Evolutionary conservation across 2,888 invertebrate genomes (phyloP).

Genomic region (Smittia aterrima): DNA sequence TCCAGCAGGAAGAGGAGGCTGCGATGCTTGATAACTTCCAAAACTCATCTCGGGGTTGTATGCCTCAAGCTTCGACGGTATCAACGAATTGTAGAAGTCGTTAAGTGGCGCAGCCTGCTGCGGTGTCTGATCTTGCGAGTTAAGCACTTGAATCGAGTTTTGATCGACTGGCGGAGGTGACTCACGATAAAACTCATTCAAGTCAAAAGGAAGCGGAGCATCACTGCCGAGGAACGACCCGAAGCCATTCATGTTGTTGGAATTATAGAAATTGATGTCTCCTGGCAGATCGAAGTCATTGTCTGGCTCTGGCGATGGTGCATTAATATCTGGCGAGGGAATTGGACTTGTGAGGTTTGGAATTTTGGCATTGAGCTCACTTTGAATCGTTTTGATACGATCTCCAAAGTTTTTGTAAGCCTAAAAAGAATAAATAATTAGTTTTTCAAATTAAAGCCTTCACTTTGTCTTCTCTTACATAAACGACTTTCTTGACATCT

Average conservation of each 20-base stretch:
- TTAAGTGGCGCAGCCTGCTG: slow-evolving; percentile 46
- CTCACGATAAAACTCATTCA: slow-evolving; percentile 54
- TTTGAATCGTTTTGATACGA: slow-evolving; percentile 80
- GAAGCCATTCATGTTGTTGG: slow-evolving; percentile 40
- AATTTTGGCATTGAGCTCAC: slow-evolving; percentile 78
- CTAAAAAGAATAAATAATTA: slow-evolving; percentile 55
- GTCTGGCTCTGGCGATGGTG: slow-evolving; percentile 78
- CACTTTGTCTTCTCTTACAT: slow-evolving; percentile 73
- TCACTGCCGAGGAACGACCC: slow-evolving; percentile 23
- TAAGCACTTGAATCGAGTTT: slow-evolving; percentile 58
- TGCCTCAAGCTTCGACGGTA: slow-evolving; percentile 44
- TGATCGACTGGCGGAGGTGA: slow-evolving; percentile 42
- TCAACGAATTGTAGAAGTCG: slow-evolving; percentile 57
- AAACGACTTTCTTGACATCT: slow-evolving; percentile 93
- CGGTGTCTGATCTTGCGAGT: slow-evolving; percentile 48
- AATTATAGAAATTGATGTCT: slow-evolving; percentile 49
- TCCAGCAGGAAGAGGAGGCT: slow-evolving; percentile 42
- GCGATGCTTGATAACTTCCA: background rate
- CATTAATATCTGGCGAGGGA: slow-evolving; percentile 61
- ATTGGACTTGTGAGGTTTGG: slow-evolving; percentile 67
- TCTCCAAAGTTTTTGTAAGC: slow-evolving; percentile 93
- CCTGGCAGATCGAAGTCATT: slow-evolving; percentile 75
- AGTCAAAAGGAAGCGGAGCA: slow-evolving; percentile 57
- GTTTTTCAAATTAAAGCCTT: background rate
- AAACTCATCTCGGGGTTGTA: slow-evolving; percentile 44